Evolutionary conservation across 2,113 vertebrate genomes (phyloP).

Genomic region (Larimichthys polyactis): DNA sequence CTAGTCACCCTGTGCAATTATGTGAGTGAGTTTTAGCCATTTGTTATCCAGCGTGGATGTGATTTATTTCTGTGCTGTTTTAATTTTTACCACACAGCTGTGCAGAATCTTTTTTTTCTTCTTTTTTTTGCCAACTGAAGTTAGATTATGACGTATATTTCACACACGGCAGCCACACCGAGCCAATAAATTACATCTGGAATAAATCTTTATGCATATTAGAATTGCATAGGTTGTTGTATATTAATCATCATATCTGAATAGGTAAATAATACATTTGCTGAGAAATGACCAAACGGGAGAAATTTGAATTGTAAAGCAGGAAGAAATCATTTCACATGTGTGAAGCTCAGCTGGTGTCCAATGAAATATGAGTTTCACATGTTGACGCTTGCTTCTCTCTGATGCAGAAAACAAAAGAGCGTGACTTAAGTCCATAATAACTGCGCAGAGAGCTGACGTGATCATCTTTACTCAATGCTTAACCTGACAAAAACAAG

Average conservation of each 20-base stretch:
- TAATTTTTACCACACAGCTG: constrained; percentile 5
- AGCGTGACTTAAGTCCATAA: constrained; percentile 25
- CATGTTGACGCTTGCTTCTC: constrained; percentile 16
- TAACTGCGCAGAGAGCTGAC: constrained; percentile 17
- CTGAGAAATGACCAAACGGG: neutral
- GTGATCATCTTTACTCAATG: constrained; percentile 24
- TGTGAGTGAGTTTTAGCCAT: neutral
- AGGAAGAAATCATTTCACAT: neutral
- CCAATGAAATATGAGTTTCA: neutral
- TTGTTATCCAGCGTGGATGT: neutral
- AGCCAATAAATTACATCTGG: neutral
- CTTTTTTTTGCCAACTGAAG: neutral
- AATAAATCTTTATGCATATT: neutral
- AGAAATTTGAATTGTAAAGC: constrained; percentile 11
- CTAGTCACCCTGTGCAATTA: neutral
- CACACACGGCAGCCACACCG: neutral
- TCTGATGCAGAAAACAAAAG: constrained; percentile 9
- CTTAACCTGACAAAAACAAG: constrained; percentile 14
- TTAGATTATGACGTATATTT: neutral
- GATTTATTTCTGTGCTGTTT: neutral
- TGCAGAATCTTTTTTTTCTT: neutral
- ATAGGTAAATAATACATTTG: constrained; percentile 1
- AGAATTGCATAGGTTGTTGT: neutral
- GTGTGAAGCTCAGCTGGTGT: neutral
- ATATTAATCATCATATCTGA: neutral